Evolutionary conservation across 2,797 vertebrate genomes (phyloP), one percentile per base, ranked within the genome.

Genomic region (Eurystomus glaucurus): DNA sequence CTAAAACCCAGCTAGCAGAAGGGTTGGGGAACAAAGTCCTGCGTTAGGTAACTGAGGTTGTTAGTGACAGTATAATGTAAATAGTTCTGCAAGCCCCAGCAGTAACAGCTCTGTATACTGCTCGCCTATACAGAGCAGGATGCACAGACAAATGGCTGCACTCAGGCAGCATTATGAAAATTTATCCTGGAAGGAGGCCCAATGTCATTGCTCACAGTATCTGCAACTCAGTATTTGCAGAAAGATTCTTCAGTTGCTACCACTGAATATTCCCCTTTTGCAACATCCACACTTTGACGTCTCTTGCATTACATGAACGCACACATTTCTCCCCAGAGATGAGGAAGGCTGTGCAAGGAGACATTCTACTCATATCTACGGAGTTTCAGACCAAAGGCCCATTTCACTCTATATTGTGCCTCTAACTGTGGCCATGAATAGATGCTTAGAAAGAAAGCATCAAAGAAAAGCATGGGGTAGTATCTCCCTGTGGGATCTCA

Each of bases 1-100:
- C 26, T 51, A 83, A 57, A 69, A 3, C 11, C 25, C 54, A 76
- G 19, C 13, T 41, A 50, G 57, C 22, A 46, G 71, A 72, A 46
- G 2, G 14, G 7, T 3, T 70, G 14, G 6, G 19, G 29, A 10
- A 8, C 51, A 71, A 22, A 89, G 2, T 16, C 6, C 9, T 1
- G 0, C 13, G 22, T 37, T 50, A 50, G 11, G 7, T 41, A n/a
- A 23, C 46, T 33, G 41, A 76, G 45, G 33, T 15, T 65, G 7
- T 22, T 76, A 62, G 26, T 61, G 37, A 41, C 66, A 61, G 25
- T 9, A 19, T 18, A 20, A 39, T 20, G 19, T 19, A 26, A 57
- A 57, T 3, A 41, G 29, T 23, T 71, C 52, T 85, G 74, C 19
- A 19, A 74, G 46, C 11, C 48, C 39, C 0, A 0, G 17, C 57